phyloP scores from a whole-genome alignment of 1,140 invertebrate genomes.

The Trichoplusia ni region DNA sequence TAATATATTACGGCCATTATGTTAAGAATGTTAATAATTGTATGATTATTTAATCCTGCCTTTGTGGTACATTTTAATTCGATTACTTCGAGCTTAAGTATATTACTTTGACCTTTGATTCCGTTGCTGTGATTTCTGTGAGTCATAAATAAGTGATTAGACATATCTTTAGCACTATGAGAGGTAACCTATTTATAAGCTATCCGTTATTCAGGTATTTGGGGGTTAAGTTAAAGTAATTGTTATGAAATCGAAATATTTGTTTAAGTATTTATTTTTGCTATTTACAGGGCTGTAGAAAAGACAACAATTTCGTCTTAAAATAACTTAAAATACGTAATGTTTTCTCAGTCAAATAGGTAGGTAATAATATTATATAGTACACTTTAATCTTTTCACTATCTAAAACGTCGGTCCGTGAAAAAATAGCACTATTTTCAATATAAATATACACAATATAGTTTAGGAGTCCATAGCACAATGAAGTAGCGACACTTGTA shows the following conservation, averaged over 20 bases:
- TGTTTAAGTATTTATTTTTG: slow-evolving; percentile 69
- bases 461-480: slow-evolving; percentile 63
- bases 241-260: slow-evolving; percentile 62
- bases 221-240: slow-evolving; percentile 9
- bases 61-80: too few relatives aligned
- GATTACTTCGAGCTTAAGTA: too few relatives aligned
- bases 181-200: not conserved
- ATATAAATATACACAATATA: slow-evolving; percentile 57
- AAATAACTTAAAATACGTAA: slow-evolving; percentile 73
- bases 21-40: too few relatives aligned
- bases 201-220: not conserved
- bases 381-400: slow-evolving; percentile 54
- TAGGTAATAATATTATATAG: slow-evolving; percentile 50
- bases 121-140: too few relatives aligned
- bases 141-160: too few relatives aligned
- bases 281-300: slow-evolving; percentile 78
- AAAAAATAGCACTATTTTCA: slow-evolving; percentile 69
- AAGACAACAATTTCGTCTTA: slow-evolving; percentile 73
- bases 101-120: too few relatives aligned
- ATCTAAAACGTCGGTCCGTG: slow-evolving; percentile 63
- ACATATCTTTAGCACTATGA: too few relatives aligned
- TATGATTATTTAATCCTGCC: too few relatives aligned
- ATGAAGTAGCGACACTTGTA: slow-evolving; percentile 61
- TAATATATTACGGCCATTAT: too few relatives aligned
- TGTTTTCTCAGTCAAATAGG: slow-evolving; percentile 70